Evolutionary conservation across 2,888 invertebrate species (phyloP).

Genomic region (Dexiosoma caninum): DNA sequence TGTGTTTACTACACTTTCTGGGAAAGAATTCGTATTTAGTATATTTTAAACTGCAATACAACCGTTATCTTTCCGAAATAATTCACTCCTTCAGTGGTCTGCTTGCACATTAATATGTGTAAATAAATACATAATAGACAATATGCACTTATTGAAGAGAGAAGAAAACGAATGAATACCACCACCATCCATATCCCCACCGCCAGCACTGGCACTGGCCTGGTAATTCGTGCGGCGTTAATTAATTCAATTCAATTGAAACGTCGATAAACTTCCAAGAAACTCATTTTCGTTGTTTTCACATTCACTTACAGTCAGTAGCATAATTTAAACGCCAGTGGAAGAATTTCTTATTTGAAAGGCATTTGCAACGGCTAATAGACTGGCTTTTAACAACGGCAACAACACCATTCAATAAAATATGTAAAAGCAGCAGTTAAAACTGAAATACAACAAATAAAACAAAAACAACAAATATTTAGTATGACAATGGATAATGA

Average conservation of each 20-base stretch:
- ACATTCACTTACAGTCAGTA: constrained; percentile 36
- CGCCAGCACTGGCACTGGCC: not conserved
- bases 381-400: not conserved
- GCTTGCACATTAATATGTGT: not conserved
- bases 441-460: constrained; percentile 26
- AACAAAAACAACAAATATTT: too few species aligned
- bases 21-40: too few species aligned
- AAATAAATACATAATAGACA: constrained; percentile 22
- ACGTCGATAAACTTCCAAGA: constrained; percentile 71
- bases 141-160: not conserved
- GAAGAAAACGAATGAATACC: not conserved
- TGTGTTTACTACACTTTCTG: too few species aligned
- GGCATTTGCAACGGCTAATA: constrained; percentile 7
- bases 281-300: constrained; percentile 54
- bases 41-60: too few species aligned
- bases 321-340: constrained; percentile 41
- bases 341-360: constrained; percentile 15
- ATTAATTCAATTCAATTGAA: constrained; percentile 74
- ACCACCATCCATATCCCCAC: too few species aligned
- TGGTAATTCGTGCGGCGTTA: constrained; percentile 73
- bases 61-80: too few species aligned
- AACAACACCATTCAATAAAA: not conserved
- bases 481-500: constrained; percentile 21
- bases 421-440: not conserved
- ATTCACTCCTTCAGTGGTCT: not conserved